phyloP scores from a whole-genome alignment of 2,113 vertebrate species.

The Protomyctophum bolini region DNA sequence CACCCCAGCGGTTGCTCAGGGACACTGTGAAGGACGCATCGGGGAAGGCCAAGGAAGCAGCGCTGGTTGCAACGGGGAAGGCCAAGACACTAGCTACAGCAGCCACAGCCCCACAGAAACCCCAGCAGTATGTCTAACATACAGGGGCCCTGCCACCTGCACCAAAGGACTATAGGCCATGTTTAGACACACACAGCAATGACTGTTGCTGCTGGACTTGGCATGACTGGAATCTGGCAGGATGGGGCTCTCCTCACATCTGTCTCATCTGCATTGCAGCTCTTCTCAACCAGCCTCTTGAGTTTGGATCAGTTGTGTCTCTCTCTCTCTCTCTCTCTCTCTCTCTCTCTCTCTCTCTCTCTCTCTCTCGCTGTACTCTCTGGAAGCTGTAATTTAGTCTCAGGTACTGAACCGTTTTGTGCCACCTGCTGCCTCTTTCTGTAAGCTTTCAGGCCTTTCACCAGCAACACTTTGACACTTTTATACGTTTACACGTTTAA shows the following conservation, averaged over 20 bases:
- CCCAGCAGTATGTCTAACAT: constrained; percentile 75
- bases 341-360: background rate
- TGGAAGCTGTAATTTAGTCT: constrained; percentile 19
- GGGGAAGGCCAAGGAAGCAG: constrained; percentile 71
- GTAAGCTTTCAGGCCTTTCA: background rate
- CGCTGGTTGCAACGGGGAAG: constrained; percentile 46
- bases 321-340: constrained; percentile 1
- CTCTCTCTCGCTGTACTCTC: background rate
- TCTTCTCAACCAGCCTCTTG: background rate
- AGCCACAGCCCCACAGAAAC: constrained; percentile 64
- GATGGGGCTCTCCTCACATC: background rate
- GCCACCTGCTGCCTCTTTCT: constrained; percentile 38
- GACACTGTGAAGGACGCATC: constrained; percentile 69
- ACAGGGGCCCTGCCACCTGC: constrained; percentile 6
- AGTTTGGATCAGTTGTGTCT: background rate
- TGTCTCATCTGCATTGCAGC: too few relatives aligned
- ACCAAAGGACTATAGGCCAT: background rate
- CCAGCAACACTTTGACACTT: too few relatives aligned
- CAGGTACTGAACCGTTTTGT: constrained; percentile 44
- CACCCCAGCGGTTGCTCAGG: constrained; percentile 66
- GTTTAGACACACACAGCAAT: constrained; percentile 13
- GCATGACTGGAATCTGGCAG: background rate
- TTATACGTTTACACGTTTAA: too few relatives aligned
- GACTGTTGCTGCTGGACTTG: constrained; percentile 11
- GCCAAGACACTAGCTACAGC: constrained; percentile 73